Base-by-base conservation (phyloP, 1,140 invertebrate genomes). In the Asobara japonica region DNA sequence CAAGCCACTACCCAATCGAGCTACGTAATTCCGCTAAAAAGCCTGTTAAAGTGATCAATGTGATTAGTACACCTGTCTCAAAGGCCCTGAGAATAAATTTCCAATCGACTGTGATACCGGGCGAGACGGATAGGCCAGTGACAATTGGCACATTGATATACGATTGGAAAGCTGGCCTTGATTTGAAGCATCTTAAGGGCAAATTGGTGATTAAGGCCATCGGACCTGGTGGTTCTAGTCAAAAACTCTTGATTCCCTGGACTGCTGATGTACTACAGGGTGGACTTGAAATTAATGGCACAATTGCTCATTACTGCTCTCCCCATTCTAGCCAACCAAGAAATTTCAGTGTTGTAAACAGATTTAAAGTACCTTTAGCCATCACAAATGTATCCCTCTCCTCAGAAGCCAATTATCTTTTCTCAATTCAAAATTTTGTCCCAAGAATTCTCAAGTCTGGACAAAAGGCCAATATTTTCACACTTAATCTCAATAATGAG, bases 1-100 rank as follows among this genome's bases (percentile, higher is more conserved):
- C 93, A 7, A 91, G 90, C 82, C 88, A 88, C 65, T 84, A 94
- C 36, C 89, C 90, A 71, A 86, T 95, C 66, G 90, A 89, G 77
- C 86, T 95, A 45, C 89, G 92, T 76, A 95, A 95, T 86, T 93
- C 93, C 56, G 90, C 91, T 13, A 90, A 89, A 75, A 93, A 91
- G 83, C 86, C 91, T 71, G 89, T 95, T 68, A 90, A 91, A 85
- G 89, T 94, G 83, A 88, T 91, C 81, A 91, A 89, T 83, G 88
- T 91, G 76, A 88, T 90, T 78, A 88, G 86, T 45, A 89, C 87
- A 48, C 90, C 90, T 62, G 87, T 89, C 69, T 91, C 90, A 18
- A 90, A 91, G 82, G 89, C 90, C 61, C 83, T 92, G 41, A 88
- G 87, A 78, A 88, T 91, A 65, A 88, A 91, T 75, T 91, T 91